Percentiles rank a stretch among this genome's conserved stretches.
Evolutionary conservation across 2,888 invertebrate species (phyloP).

Genomic region (Drosophila mettleri): DNA sequence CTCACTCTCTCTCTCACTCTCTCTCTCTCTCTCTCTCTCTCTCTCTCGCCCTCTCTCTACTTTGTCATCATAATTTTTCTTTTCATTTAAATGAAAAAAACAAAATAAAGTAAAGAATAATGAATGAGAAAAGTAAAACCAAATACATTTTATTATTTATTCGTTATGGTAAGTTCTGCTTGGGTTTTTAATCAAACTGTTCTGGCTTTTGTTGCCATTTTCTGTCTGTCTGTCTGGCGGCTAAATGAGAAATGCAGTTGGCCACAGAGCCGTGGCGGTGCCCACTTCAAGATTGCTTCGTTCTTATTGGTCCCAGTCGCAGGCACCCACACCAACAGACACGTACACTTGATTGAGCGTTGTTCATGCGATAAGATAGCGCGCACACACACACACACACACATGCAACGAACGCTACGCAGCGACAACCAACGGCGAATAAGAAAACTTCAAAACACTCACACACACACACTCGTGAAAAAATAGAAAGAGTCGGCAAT

Average conservation of each 20-base stretch:
- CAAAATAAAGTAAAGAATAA: slow-evolving; percentile 8
- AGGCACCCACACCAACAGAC: slow-evolving; percentile 39
- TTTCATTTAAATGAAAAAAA: slow-evolving; percentile 61
- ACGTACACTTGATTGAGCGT: slow-evolving; percentile 43
- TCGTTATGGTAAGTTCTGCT: slow-evolving; percentile 59
- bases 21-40: not conserved
- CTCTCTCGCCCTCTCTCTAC: slow-evolving; percentile 76
- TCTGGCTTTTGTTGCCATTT: slow-evolving; percentile 25
- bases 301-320: slow-evolving; percentile 60
- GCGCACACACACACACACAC: slow-evolving; percentile 30
- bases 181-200: slow-evolving; percentile 62
- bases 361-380: slow-evolving; percentile 53
- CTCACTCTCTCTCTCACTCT: not conserved
- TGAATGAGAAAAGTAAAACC: slow-evolving; percentile 33
- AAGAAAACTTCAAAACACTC: slow-evolving; percentile 52
- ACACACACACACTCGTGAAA: slow-evolving; percentile 20
- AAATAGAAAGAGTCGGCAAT: slow-evolving; percentile 53
- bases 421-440: slow-evolving; percentile 58
- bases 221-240: slow-evolving; percentile 19
- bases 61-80: slow-evolving; percentile 73
- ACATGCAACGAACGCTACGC: slow-evolving; percentile 28
- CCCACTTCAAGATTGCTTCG: slow-evolving; percentile 42
- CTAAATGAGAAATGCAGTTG: slow-evolving; percentile 25
- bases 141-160: slow-evolving; percentile 80
- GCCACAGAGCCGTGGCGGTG: slow-evolving; percentile 20